Conservation (phyloP, 2,797 vertebrate genomes). For the Tokudaia muenninki region DNA sequence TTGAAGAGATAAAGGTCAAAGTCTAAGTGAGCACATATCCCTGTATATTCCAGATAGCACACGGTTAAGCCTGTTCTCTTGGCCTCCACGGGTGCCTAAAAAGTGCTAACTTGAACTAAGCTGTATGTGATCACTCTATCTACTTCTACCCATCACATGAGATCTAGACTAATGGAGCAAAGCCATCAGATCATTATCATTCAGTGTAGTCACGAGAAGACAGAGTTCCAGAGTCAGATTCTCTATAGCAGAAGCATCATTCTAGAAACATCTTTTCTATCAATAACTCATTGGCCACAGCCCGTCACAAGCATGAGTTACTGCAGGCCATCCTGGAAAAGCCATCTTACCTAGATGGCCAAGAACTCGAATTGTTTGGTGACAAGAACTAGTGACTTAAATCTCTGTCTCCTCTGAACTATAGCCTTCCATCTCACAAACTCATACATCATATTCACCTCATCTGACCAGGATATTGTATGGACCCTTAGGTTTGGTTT, state of each 20-base stretch:
- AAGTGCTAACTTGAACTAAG: slow-evolving; percentile 13
- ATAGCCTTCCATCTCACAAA: background rate
- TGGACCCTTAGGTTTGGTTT: background rate
- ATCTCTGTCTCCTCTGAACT: background rate
- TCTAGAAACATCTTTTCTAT: background rate
- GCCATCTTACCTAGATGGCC: background rate
- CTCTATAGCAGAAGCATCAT: background rate
- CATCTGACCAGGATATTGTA: background rate
- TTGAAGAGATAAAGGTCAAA: background rate
- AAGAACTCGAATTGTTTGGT: slow-evolving; percentile 15
- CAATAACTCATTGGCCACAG: background rate
- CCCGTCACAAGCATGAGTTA: background rate
- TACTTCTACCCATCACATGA: background rate
- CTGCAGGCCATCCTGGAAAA: background rate
- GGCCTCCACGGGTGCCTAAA: background rate
- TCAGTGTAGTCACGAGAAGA: background rate
- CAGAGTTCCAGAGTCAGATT: background rate
- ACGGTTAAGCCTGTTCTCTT: background rate
- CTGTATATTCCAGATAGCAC: background rate
- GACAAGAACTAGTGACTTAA: background rate
- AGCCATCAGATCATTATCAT: background rate
- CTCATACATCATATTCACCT: background rate
- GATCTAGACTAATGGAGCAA: background rate
- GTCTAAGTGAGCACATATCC: background rate
- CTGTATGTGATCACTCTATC: background rate